Evolutionary conservation across 92 coral and sea anemone species (phyloP).

Genomic region (Epizoanthus stellaris): DNA sequence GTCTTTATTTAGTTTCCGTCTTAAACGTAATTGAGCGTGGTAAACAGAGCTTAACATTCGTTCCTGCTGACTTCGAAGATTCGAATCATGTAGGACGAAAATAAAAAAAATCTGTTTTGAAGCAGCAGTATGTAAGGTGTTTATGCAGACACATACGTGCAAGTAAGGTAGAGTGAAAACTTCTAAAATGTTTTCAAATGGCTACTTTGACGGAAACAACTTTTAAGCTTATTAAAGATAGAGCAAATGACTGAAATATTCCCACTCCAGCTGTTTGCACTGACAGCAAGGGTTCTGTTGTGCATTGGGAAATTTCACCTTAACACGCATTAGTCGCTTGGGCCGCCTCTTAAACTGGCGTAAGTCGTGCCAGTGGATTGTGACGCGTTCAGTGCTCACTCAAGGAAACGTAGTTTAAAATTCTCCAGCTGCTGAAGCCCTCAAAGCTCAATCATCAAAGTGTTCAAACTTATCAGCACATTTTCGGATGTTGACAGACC

Average conservation of each 20-base stretch:
- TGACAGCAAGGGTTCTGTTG: background rate
- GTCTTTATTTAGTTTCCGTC: background rate
- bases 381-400: too few relatives aligned
- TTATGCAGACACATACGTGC: background rate
- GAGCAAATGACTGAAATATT: background rate
- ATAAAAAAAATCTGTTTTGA: background rate
- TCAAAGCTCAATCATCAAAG: too few relatives aligned
- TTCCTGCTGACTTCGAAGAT: background rate
- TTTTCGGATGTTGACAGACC: too few relatives aligned
- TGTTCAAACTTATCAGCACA: too few relatives aligned
- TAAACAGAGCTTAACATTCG: too few relatives aligned
- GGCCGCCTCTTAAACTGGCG: background rate
- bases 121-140: background rate
- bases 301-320: background rate
- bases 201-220: background rate
- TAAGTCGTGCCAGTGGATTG: too few relatives aligned
- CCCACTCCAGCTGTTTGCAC: background rate
- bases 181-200: background rate
- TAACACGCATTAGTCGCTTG: background rate
- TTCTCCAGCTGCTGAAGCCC: too few relatives aligned
- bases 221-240: background rate
- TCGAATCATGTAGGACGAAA: background rate
- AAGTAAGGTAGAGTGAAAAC: background rate
- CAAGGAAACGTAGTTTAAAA: too few relatives aligned
- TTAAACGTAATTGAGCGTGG: slow-evolving; percentile 1